phyloP scores from a whole-genome alignment of 2,888 invertebrate species.

The Strigamia transsilvanica region DNA sequence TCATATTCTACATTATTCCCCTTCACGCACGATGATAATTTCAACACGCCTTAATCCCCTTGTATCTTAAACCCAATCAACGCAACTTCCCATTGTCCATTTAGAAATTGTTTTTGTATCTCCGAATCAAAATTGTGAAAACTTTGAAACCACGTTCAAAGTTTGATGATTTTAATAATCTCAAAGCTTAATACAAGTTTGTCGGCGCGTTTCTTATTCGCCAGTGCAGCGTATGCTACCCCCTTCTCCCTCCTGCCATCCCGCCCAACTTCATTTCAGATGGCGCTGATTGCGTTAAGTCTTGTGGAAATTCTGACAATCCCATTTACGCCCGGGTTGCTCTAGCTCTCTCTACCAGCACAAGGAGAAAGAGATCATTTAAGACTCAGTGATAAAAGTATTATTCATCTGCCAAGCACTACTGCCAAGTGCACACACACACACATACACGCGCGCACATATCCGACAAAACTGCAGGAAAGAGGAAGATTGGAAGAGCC shows the following conservation, averaged over 20 bases:
- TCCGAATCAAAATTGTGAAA: background rate
- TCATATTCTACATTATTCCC: background rate
- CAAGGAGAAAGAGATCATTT: slow-evolving; percentile 32
- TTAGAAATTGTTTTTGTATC: background rate
- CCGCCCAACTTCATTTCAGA: slow-evolving; percentile 43
- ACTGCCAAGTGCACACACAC: slow-evolving; percentile 3
- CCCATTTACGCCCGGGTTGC: slow-evolving; percentile 38
- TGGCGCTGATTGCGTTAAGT: slow-evolving; percentile 44
- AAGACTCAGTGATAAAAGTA: slow-evolving; percentile 46
- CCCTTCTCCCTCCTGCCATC: slow-evolving; percentile 13
- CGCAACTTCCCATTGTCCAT: too few species aligned
- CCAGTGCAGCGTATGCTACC: slow-evolving; percentile 1
- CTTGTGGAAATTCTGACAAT: slow-evolving; percentile 49
- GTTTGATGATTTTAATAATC: background rate
- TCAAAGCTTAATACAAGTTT: background rate
- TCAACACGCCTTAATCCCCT: background rate
- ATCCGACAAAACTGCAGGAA: slow-evolving; percentile 20
- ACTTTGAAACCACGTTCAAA: background rate
- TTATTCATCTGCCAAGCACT: slow-evolving; percentile 10
- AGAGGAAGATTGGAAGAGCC: slow-evolving; percentile 21
- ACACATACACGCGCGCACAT: background rate
- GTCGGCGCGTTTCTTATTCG: background rate
- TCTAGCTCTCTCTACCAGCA: slow-evolving; percentile 18
- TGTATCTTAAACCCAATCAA: too few species aligned
- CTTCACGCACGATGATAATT: background rate